phyloP scores from a whole-genome alignment of 1,140 invertebrate species.

The Drosophila mayri region DNA sequence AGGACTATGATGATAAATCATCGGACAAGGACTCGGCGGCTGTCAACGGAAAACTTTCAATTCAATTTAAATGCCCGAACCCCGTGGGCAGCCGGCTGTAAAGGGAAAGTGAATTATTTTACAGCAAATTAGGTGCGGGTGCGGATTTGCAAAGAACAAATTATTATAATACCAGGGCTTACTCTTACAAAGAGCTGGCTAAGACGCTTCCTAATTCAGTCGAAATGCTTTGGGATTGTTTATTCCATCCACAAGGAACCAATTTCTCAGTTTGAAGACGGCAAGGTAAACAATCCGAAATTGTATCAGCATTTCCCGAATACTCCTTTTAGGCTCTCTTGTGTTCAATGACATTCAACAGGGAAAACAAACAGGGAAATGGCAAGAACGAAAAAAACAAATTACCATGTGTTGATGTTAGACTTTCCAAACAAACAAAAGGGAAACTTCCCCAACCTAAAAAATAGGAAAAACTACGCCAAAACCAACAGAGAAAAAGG shows the following conservation, averaged over 20 bases:
- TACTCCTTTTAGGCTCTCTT: constrained; percentile 17
- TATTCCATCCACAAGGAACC: constrained; percentile 1
- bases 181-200: not conserved
- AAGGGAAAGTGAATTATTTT: constrained; percentile 42
- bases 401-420: constrained; percentile 71
- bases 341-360: constrained; percentile 60
- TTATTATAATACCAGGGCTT: constrained; percentile 19
- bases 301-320: constrained; percentile 45
- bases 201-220: not conserved
- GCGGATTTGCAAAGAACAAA: constrained; percentile 19
- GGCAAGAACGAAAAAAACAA: constrained; percentile 38
- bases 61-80: constrained; percentile 66
- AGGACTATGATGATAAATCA: constrained; percentile 70
- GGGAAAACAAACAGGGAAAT: constrained; percentile 30
- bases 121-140: constrained; percentile 19
- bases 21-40: constrained; percentile 35
- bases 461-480: constrained; percentile 42
- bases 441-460: constrained; percentile 21
- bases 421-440: constrained; percentile 66
- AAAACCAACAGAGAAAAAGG: constrained; percentile 51
- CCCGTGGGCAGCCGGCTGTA: constrained; percentile 6
- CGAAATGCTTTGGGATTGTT: not conserved
- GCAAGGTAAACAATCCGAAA: constrained; percentile 41
- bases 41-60: constrained; percentile 60
- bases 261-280: constrained; percentile 24